Evolutionary conservation across 2,113 vertebrate species (phyloP), one percentile per base, ranked within the genome.

Genomic region (Cynoglossus semilaevis): DNA sequence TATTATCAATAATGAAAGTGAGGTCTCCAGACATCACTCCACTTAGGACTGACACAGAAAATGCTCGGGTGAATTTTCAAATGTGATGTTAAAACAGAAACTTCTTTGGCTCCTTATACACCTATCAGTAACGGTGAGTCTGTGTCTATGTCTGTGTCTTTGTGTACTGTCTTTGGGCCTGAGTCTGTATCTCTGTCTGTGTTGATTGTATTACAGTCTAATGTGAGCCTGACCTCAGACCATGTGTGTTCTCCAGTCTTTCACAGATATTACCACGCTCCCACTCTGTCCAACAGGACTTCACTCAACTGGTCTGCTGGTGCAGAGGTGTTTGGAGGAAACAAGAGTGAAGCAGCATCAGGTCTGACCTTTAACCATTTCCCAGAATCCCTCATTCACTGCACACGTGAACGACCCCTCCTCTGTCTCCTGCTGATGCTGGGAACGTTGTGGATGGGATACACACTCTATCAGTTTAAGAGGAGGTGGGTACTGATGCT

Each of bases 391-490:
- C 3, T 89, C 0, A 79, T 84, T 63, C 88, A 91, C 17, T 90
- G 91, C 8, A 91, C 91, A n/a, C 90, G 92, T 13, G 97, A 96
- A 56, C 92, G 93, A 0, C 95, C 96, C 0, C 86, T 98, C 48
- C 93, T 99, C 65, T 98, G 94, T 77, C 92, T 98, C 51, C 91
- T 99, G 70, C 78, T 98, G 78, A 99, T 96, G 96, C 77, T 99
- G 64, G 96, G 97, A n/a, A 99, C 97, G 0, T 85, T 99, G 8
- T 99, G 97, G 97, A 92, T 98, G 53, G 93, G 97, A 38, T 94
- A 97, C 84, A 99, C 97, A 1, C 92, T 99, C 66, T 99, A 97
- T 82, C 95, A 98, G 88, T 97, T 99, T 85, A 98, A 94, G 77
- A 91, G 96, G 81, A 98, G 97, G 97, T 99, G 70, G 2, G 40